Evolutionary conservation across 53 echinoderm and acorn worm species (phyloP).

Genomic region (Stichopus horrens): DNA sequence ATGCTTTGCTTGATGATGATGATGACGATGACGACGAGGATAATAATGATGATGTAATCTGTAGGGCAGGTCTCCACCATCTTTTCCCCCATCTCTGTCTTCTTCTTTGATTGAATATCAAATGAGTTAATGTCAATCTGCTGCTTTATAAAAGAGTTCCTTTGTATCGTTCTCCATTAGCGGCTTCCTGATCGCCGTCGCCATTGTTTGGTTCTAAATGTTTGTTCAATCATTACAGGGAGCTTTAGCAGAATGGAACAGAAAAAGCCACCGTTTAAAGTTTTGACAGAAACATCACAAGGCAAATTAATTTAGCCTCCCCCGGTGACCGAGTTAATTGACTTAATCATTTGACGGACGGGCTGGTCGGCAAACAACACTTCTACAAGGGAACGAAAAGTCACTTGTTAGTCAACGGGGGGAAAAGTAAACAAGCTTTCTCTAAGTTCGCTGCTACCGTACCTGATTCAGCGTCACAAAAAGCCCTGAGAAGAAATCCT

Average conservation of each 20-base stretch:
- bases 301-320: slow-evolving; percentile 49
- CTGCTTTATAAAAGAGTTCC: background rate
- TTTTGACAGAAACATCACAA: slow-evolving; percentile 17
- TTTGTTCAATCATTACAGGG: slow-evolving; percentile 22
- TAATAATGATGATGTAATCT: no score
- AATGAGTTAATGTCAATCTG: slow-evolving; percentile 26
- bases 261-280: background rate
- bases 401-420: slow-evolving; percentile 37
- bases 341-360: slow-evolving; percentile 42
- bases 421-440: slow-evolving; percentile 25
- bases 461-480: background rate
- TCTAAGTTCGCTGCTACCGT: background rate
- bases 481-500: no score
- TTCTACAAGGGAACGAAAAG: slow-evolving; percentile 28
- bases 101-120: slow-evolving; percentile 22
- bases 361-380: slow-evolving; percentile 33
- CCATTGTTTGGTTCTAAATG: background rate
- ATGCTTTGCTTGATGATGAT: no score
- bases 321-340: slow-evolving; percentile 37
- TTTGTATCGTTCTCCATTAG: slow-evolving; percentile 43
- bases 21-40: no score
- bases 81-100: background rate
- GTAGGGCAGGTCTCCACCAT: no score
- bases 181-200: slow-evolving; percentile 18
- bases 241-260: slow-evolving; percentile 1